Conservation (phyloP, 1,140 invertebrate species). For the Macrosteles quadrilineatus region DNA sequence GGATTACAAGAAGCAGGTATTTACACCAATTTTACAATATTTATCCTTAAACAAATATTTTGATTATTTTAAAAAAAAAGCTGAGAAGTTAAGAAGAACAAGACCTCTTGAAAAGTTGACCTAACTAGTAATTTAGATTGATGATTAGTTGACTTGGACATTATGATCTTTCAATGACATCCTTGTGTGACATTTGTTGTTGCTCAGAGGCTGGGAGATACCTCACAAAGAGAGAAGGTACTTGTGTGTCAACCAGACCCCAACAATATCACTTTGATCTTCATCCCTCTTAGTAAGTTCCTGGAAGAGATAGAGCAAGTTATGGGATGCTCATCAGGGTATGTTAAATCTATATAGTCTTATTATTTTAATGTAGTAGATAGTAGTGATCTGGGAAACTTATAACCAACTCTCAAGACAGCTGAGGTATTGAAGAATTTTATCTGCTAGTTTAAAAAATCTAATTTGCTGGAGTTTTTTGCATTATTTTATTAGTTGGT, state of each 20-base stretch:
- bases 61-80: no score
- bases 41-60: no score
- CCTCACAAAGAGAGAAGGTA: conserved; percentile 51
- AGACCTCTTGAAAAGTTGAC: no score
- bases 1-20: no score
- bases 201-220: background rate
- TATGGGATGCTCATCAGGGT: conserved; percentile 63
- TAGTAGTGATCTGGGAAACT: conserved; percentile 14
- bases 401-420: background rate
- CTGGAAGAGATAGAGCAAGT: conserved; percentile 74
- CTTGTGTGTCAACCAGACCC: conserved; percentile 72
- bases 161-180: no score
- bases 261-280: conserved; percentile 75
- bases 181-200: background rate
- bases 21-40: no score
- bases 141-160: no score
- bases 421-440: background rate
- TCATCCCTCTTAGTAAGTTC: conserved; percentile 72
- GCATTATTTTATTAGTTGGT: no score
- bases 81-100: no score
- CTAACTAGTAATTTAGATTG: no score
- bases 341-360: conserved; percentile 42
- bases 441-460: no score
- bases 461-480: no score
- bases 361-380: background rate